phyloP scores from a whole-genome alignment of 2,888 invertebrate genomes.

The Troides aeacus region DNA sequence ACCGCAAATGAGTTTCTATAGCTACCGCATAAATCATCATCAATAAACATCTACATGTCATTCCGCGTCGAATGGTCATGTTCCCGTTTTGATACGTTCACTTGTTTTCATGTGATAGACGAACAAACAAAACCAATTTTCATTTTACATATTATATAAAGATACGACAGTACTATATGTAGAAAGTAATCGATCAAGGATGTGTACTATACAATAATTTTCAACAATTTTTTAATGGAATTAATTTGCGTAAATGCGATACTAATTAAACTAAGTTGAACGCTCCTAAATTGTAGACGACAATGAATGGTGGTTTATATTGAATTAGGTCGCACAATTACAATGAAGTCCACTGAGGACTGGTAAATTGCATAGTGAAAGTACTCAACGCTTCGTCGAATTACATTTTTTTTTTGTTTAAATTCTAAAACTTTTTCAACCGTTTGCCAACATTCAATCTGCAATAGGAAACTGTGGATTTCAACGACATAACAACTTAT shows the following conservation, averaged over 20 bases:
- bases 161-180: no score
- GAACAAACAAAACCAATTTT: no score
- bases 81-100: no score
- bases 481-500: background rate
- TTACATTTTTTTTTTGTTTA: constrained; percentile 40
- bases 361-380: constrained; percentile 64
- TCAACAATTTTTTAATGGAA: background rate
- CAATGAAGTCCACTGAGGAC: constrained; percentile 31
- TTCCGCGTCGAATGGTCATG: no score
- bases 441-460: constrained; percentile 48
- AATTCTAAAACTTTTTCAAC: constrained; percentile 39
- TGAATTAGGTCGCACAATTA: constrained; percentile 28
- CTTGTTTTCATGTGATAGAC: no score
- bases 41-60: no score
- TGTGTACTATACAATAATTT: background rate
- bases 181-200: no score
- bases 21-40: no score
- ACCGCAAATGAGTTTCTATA: no score
- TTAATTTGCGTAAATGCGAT: background rate
- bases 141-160: no score
- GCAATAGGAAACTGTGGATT: background rate
- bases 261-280: background rate
- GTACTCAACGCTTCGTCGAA: constrained; percentile 63
- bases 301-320: background rate
- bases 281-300: background rate